These are phyloP conservation scores for Spheniscus humboldti DNA, from an alignment of 2,797 vertebrate genomes.

Conservation along the genomic window DNA sequence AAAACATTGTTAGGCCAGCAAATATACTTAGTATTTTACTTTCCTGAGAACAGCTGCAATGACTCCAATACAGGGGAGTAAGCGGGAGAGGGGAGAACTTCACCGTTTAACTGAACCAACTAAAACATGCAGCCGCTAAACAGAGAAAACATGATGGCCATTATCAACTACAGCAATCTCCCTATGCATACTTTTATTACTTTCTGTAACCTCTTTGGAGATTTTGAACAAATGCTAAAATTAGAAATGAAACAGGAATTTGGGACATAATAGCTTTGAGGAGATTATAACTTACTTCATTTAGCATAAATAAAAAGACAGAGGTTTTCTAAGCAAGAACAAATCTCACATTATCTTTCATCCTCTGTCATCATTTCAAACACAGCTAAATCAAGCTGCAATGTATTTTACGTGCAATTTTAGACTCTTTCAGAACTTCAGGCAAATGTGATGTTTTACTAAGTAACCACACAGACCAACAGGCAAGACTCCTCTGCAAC, in stretches of 20 bases:
- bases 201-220: neutral
- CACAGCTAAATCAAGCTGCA: neutral
- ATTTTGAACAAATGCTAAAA: neutral
- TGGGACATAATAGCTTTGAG: neutral
- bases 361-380: neutral
- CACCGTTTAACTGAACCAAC: neutral
- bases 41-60: neutral
- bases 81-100: neutral
- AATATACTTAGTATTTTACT: neutral
- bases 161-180: neutral
- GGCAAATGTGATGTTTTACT: neutral
- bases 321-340: neutral
- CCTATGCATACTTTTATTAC: neutral
- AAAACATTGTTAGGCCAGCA: neutral
- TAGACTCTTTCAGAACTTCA: neutral
- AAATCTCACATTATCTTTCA: neutral
- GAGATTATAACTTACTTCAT: neutral
- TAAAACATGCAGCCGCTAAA: neutral
- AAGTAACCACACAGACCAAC: neutral
- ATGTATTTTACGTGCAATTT: neutral
- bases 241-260: neutral
- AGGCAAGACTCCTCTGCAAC: neutral
- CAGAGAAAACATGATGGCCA: neutral
- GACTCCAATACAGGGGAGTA: neutral
- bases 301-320: neutral